Base-by-base conservation (phyloP, 2,888 invertebrate genomes). In the Acanthopleura granulata region DNA sequence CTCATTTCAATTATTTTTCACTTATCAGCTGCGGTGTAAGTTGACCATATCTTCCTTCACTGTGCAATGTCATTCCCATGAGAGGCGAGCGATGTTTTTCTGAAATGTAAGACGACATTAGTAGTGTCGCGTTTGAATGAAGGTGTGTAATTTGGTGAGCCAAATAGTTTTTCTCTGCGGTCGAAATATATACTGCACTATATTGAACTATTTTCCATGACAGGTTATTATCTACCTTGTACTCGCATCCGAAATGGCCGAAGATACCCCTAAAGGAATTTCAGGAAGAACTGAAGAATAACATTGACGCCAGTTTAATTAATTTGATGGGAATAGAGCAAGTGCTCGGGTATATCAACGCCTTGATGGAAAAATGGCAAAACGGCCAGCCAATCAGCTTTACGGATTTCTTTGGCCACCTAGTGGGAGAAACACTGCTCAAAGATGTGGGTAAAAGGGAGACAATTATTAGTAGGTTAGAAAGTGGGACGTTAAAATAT, bases 391-490 rank as follows among this genome's bases (percentile, higher is more conserved):
- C 91, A 4, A 89, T 91, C 79, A 90, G 90, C 75, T 91, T 91
- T 79, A 91, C 91, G 0, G 91, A 91, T 79, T 88, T 91, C 78
- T 91, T 91, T 80, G 91, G 91, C 0, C 89, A 90, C 80, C 84
- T 91, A 49, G 86, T 91, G 3, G 91, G 91, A n/a, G 91, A 91
- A 74, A 90, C 90, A 1, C 82, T 91, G 14, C 82, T 91, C 3
- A 87, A 86, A 82, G 86, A 86, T 77, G 91, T 91, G 82, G 82
- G 86, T 76, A 30, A 40, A 3, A 40, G 40, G 9, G 40, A 40
- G 40, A 9, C 40, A 3, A 40, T 40, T 40, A 9, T 6, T 40
- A 6, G 3, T 40, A 9, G 40, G 9, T 40, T 40, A 9, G 40
- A 9, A 6, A 9, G 40, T 40, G 4, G 3, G 40, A 40, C 9